Evolutionary conservation across 1,140 invertebrate genomes (phyloP).

Genomic region (Trichomalopsis sarcophagae): DNA sequence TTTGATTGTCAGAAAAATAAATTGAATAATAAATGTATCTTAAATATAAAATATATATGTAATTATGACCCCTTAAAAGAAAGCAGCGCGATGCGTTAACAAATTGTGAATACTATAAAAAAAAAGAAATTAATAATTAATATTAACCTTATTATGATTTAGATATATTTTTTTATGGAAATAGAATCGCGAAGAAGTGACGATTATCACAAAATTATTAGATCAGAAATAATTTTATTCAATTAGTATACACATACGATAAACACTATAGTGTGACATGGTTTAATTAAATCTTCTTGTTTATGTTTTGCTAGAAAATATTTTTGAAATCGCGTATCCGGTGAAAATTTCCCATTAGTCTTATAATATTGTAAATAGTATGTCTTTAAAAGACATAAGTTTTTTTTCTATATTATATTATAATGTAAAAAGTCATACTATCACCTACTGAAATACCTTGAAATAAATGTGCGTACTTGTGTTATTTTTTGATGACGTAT

Average conservation of each 20-base stretch:
- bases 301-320: not conserved
- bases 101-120: not conserved
- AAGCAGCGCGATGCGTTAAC: not conserved
- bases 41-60: not conserved
- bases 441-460: slow-evolving; percentile 23
- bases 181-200: not conserved
- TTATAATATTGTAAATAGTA: slow-evolving; percentile 42
- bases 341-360: not conserved
- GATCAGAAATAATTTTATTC: not conserved
- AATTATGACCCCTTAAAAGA: not conserved
- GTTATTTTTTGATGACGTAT: slow-evolving; percentile 29
- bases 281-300: not conserved
- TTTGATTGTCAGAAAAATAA: no score
- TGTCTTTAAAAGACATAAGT: slow-evolving; percentile 50
- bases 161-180: not conserved
- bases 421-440: slow-evolving; percentile 39
- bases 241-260: not conserved
- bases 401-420: slow-evolving; percentile 25
- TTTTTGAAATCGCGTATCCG: not conserved
- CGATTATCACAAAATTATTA: not conserved
- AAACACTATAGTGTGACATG: not conserved
- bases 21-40: not conserved
- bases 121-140: not conserved
- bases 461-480: not conserved
- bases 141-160: not conserved